Base-by-base conservation (phyloP, 2,888 invertebrate species). In the Drosophila sordidula region DNA sequence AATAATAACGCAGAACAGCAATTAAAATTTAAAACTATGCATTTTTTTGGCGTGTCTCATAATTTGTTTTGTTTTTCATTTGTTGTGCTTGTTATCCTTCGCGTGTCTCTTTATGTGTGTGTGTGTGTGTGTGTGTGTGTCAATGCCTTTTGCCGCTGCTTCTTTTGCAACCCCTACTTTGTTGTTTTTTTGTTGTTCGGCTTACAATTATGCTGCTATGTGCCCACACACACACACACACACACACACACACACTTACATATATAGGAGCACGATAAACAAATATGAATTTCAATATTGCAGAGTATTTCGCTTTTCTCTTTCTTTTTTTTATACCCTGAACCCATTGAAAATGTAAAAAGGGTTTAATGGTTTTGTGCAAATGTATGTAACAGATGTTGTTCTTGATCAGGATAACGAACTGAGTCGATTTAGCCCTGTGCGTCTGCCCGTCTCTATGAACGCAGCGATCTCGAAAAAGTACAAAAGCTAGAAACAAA, bases 21-120 rank as follows among this genome's bases (percentile, higher is more conserved):
- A 29, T 39, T 64, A 32, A 52, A 49, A 70, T 62, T 62, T 54
- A 38, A 47, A 61, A 62, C 34, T 16, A n/a, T 11, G 6, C 16
- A 12, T 39, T 50, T 50, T 54, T 65, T 44, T 32, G 44, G 56
- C 22, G n/a, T 32, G 50, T 51, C 16, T 29, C 22, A 45, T 12
- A 32, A 32, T 32, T 32, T 41, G 29, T 47, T 26, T 46, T 44
- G 8, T 22, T 45, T 59, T 56, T 55, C 56, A 56, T 70, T 66
- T 75, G 71, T 75, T 70, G 54, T 67, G 75, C 36, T 72, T 75
- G 52, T 72, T 78, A 63, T 80, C 81, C 80, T 68, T 75, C 57
- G 49, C 57, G 42, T 44, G 12, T 29, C 8, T 18, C 11, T 45
- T 9, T 45, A 6, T 26, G 58, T 45, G 44, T 9, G 29, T 69